phyloP scores from a whole-genome alignment of 1,140 invertebrate species.

The Neoseiulus cucumeris region DNA sequence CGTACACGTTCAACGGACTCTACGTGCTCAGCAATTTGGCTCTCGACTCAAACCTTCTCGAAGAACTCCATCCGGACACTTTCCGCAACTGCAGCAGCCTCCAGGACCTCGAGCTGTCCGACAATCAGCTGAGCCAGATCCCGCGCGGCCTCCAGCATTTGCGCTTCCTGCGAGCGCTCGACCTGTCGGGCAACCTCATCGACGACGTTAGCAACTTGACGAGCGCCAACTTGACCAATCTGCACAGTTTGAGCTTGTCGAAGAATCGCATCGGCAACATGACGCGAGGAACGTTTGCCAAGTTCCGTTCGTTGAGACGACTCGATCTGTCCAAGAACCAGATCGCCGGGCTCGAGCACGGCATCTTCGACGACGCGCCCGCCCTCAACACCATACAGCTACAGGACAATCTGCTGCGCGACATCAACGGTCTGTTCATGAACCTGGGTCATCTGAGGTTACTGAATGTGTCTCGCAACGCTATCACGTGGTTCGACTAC shows the following conservation, averaged over 20 bases:
- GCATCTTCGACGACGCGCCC: conserved; percentile 46
- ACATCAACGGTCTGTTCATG: conserved; percentile 64
- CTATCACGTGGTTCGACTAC: conserved; percentile 69
- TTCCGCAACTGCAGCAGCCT: conserved; percentile 23
- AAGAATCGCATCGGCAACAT: conserved; percentile 47
- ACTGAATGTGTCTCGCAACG: conserved; percentile 71
- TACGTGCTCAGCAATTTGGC: conserved; percentile 61
- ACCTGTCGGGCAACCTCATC: conserved; percentile 68
- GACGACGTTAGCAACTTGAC: conserved; percentile 52
- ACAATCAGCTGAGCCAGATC: conserved; percentile 19
- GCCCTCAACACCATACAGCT: conserved; percentile 59
- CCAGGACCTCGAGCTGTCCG: conserved; percentile 21
- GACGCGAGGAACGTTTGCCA: conserved; percentile 47
- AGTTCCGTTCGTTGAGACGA: conserved; percentile 55
- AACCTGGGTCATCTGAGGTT: conserved; percentile 54
- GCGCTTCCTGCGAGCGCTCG: conserved; percentile 48
- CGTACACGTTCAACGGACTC: conserved; percentile 58
- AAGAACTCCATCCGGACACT: conserved; percentile 20
- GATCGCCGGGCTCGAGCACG: conserved; percentile 54
- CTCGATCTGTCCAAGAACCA: conserved; percentile 69
- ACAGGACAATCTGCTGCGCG: conserved; percentile 61
- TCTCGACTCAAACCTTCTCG: conserved; percentile 50
- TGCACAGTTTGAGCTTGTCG: conserved; percentile 59
- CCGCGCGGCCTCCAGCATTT: conserved; percentile 20
- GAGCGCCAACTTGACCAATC: conserved; percentile 56